These are phyloP conservation scores for Hyles euphorbiae DNA, from an alignment of 1,140 invertebrate genomes.

Conservation along the genomic window DNA sequence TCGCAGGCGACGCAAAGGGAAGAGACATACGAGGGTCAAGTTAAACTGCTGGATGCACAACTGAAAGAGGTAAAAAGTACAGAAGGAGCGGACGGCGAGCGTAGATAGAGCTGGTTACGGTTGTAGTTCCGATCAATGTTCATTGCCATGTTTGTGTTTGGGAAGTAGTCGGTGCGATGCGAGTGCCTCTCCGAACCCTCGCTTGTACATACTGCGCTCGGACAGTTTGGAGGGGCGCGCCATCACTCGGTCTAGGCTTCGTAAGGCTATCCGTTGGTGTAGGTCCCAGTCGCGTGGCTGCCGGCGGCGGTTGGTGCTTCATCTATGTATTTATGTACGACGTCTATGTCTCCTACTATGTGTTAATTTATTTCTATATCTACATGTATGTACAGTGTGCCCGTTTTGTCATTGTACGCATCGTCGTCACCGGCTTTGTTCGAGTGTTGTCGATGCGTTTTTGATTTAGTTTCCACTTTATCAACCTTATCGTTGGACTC, in stretches of 20 bases:
- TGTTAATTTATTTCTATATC: conserved; percentile 54
- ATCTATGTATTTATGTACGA: conserved; percentile 58
- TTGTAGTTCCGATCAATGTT: conserved; percentile 53
- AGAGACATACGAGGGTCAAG: conserved; percentile 95
- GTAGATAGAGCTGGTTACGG: conserved; percentile 64
- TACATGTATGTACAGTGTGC: conserved; percentile 47
- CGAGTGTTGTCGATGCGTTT: conserved; percentile 9
- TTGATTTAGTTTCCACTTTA: conserved; percentile 7
- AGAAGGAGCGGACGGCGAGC: conserved; percentile 25
- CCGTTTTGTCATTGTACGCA: conserved; percentile 63
- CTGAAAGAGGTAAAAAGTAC: conserved; percentile 91
- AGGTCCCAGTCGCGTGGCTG: conserved; percentile 49
- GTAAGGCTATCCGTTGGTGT: conserved; percentile 51
- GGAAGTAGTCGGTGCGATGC: conserved; percentile 22
- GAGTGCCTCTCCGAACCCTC: conserved; percentile 7
- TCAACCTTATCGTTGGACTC: conserved; percentile 9
- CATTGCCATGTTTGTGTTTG: conserved; percentile 49
- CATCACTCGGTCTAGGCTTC: conserved; percentile 13
- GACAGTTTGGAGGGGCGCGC: too few species aligned
- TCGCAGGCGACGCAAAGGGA: conserved; percentile 95
- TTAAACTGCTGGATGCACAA: conserved; percentile 93
- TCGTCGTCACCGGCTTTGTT: conserved; percentile 8
- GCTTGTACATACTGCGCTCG: too few species aligned
- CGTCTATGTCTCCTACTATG: conserved; percentile 46
- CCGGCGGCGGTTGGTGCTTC: conserved; percentile 71